phyloP scores from a whole-genome alignment of 2,888 invertebrate genomes.

The Eucriotettix oculatus region DNA sequence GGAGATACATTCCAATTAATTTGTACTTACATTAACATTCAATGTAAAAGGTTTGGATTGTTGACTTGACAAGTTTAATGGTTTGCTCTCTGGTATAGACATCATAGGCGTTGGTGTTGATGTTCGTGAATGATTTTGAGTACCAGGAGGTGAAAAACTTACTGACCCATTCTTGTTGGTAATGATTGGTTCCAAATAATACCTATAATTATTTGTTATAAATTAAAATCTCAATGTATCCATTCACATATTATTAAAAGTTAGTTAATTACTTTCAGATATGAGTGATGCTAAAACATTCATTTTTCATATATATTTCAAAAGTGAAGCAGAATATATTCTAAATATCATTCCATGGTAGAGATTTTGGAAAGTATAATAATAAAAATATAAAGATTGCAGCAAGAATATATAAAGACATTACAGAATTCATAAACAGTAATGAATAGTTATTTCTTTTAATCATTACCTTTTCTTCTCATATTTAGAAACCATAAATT shows the following conservation, averaged over 20 bases:
- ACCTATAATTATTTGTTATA: slow-evolving; percentile 16
- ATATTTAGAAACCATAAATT: slow-evolving; percentile 89
- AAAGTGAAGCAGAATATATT: no score
- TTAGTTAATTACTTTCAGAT: no score
- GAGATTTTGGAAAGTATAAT: no score
- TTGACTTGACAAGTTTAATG: slow-evolving; percentile 23
- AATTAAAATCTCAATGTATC: no score
- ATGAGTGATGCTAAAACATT: no score
- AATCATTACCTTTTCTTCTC: slow-evolving; percentile 62
- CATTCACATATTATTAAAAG: not conserved
- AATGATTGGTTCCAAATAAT: slow-evolving; percentile 32
- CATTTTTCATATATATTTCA: no score
- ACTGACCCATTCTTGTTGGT: slow-evolving; percentile 21
- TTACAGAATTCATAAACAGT: no score
- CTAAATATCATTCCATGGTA: no score
- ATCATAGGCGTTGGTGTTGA: slow-evolving; percentile 15
- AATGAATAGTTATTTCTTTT: slow-evolving; percentile 4
- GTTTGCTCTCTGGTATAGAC: slow-evolving; percentile 21
- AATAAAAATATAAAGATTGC: no score
- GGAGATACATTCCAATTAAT: no score
- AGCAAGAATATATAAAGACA: no score
- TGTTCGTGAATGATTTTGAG: slow-evolving; percentile 21
- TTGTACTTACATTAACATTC: slow-evolving; percentile 5
- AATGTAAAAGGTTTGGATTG: slow-evolving; percentile 9
- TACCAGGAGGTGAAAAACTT: slow-evolving; percentile 21